These are phyloP conservation scores for Virgularia gustaviana DNA, from an alignment of 92 coral and sea anemone species.

Conservation along the genomic window DNA sequence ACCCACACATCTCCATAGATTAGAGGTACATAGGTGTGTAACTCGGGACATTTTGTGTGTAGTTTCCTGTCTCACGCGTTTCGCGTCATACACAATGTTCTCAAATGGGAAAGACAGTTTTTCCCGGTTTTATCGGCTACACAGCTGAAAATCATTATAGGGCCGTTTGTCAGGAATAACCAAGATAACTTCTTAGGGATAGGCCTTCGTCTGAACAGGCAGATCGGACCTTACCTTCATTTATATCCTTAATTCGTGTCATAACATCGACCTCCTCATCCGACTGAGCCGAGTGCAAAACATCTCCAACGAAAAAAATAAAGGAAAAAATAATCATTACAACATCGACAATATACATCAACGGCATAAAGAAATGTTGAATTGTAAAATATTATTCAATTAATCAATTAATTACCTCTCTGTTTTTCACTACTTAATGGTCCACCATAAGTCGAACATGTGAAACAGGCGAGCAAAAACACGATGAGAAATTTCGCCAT, in stretches of 20 bases:
- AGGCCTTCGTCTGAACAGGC: no score
- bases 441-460: neutral
- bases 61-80: no score
- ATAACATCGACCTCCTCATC: slow-evolving; percentile 6
- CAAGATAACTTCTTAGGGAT: neutral
- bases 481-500: neutral
- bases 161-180: neutral
- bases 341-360: neutral
- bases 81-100: neutral
- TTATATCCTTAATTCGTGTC: slow-evolving; percentile 11
- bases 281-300: neutral
- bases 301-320: neutral
- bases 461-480: neutral
- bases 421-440: neutral
- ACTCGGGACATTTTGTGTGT: no score
- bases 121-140: no score
- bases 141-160: no score
- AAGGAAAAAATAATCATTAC: neutral
- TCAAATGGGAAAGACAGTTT: no score
- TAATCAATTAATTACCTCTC: no score
- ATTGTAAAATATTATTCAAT: no score
- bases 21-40: no score
- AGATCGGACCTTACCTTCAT: slow-evolving; percentile 31
- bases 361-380: neutral
- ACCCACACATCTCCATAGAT: no score